Percentiles rank a stretch among this genome's conserved stretches.
Evolutionary conservation across 1,140 invertebrate genomes (phyloP).

Genomic region (Dendrolimus kikuchii): DNA sequence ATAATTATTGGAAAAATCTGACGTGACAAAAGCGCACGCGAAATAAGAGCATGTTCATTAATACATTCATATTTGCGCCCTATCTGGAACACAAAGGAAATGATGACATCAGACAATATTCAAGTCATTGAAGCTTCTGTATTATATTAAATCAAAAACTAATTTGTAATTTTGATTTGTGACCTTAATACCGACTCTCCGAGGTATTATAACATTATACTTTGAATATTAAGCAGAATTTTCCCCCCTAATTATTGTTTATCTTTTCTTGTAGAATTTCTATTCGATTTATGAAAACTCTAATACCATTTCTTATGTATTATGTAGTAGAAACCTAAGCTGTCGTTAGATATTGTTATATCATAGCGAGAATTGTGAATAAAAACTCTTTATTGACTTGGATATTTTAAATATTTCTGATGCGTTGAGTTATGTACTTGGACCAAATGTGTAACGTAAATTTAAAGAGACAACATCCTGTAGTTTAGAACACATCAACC

Average conservation of each 20-base stretch:
- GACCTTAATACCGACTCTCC: conserved; percentile 16
- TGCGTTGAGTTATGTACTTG: no score
- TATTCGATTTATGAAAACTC: no score
- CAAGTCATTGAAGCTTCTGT: conserved; percentile 14
- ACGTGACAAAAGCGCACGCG: no score
- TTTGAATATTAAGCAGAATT: no score
- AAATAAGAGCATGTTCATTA: not conserved
- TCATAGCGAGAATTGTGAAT: not conserved
- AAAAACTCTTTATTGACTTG: not conserved
- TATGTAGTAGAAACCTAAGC: no score
- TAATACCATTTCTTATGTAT: no score
- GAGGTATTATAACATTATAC: not conserved
- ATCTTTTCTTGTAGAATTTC: no score
- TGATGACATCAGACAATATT: conserved; percentile 36
- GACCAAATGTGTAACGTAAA: no score
- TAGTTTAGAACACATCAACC: conserved; percentile 61
- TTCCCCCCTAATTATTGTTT: no score
- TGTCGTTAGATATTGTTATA: not conserved
- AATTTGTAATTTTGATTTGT: conserved; percentile 22
- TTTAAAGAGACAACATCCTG: conserved; percentile 25
- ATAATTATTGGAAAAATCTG: no score
- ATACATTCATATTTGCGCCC: conserved; percentile 28
- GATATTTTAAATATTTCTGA: not conserved
- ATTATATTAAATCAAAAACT: conserved; percentile 20
- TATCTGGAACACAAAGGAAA: conserved; percentile 43